Conservation (phyloP, 2,888 invertebrate genomes). For the Chrysopilus asiliformis region DNA sequence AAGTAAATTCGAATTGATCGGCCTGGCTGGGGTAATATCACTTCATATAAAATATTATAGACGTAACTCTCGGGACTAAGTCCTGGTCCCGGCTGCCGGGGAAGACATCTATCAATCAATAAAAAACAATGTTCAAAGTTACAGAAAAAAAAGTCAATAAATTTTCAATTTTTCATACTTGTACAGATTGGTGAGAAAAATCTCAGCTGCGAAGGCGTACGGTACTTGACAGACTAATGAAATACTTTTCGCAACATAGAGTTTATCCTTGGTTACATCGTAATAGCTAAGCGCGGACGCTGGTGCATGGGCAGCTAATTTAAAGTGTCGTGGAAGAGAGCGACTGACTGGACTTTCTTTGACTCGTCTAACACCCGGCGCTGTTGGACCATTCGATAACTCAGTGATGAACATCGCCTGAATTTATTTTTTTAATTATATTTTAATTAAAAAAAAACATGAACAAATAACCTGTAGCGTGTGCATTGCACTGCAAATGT, state of each 20-base stretch:
- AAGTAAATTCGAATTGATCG: conserved; percentile 69
- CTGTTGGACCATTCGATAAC: conserved; percentile 66
- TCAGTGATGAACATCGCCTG: conserved; percentile 84
- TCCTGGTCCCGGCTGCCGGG: conserved; percentile 59
- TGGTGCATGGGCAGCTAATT: conserved; percentile 61
- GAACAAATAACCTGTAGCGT: conserved; percentile 60
- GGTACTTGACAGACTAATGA: conserved; percentile 84
- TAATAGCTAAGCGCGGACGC: conserved; percentile 75
- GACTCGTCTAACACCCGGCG: conserved; percentile 46
- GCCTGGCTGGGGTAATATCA: conserved; percentile 78
- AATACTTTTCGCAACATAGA: conserved; percentile 92
- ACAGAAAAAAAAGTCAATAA: not conserved
- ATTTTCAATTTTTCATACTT: conserved; percentile 44
- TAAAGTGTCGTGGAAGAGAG: conserved; percentile 80
- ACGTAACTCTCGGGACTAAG: conserved; percentile 86
- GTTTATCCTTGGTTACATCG: conserved; percentile 84
- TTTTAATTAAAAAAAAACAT: conserved; percentile 3
- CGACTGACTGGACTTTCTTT: conserved; percentile 61
- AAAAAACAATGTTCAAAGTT: not conserved
- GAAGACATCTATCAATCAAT: conserved; percentile 58
- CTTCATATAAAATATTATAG: conserved; percentile 89
- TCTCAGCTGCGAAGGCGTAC: conserved; percentile 73
- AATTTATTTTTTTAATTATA: not conserved
- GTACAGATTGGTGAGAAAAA: conserved; percentile 77
- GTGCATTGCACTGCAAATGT: conserved; percentile 92